Conservation (phyloP, 2,797 vertebrate genomes). For the Anguilla obscura region DNA sequence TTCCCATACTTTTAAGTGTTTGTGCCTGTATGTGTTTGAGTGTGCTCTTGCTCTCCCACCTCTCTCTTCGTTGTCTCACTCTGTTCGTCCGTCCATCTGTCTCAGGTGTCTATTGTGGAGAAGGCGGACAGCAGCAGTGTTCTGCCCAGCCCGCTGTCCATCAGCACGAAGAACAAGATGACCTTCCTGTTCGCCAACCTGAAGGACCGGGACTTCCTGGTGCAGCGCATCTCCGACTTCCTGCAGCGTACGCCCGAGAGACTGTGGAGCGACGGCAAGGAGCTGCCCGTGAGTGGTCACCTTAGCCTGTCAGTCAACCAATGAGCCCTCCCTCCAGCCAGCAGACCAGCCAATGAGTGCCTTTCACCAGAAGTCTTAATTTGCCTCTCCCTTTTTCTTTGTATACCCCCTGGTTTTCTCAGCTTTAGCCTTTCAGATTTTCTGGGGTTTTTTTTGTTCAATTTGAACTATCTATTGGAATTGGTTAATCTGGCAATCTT, state of each 20-base stretch:
- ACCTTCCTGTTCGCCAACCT: conserved; percentile 97
- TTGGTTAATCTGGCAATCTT: neutral
- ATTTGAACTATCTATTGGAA: neutral
- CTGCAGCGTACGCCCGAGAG: conserved; percentile 88
- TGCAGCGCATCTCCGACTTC: conserved; percentile 96
- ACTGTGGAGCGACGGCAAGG: conserved; percentile 59
- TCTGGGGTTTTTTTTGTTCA: neutral
- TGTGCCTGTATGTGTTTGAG: too few species aligned
- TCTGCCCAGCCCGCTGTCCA: conserved; percentile 92
- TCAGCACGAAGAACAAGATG: conserved; percentile 98
- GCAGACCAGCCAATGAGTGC: neutral
- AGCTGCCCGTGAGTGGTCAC: conserved; percentile 64
- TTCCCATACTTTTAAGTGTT: neutral
- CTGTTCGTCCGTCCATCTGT: conserved; percentile 19
- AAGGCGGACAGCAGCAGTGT: conserved; percentile 95
- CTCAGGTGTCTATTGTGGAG: conserved; percentile 92
- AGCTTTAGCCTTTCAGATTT: neutral
- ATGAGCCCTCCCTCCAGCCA: neutral
- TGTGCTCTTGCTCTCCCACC: neutral
- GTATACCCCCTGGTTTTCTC: neutral
- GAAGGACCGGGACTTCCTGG: conserved; percentile 92
- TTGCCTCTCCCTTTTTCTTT: neutral
- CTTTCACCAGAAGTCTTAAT: neutral
- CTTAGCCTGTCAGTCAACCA: conserved; percentile 25
- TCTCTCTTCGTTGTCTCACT: neutral